Evolutionary conservation across 2,797 vertebrate species (phyloP), one percentile per base, ranked within the genome.

Genomic region (Molossus molossus): DNA sequence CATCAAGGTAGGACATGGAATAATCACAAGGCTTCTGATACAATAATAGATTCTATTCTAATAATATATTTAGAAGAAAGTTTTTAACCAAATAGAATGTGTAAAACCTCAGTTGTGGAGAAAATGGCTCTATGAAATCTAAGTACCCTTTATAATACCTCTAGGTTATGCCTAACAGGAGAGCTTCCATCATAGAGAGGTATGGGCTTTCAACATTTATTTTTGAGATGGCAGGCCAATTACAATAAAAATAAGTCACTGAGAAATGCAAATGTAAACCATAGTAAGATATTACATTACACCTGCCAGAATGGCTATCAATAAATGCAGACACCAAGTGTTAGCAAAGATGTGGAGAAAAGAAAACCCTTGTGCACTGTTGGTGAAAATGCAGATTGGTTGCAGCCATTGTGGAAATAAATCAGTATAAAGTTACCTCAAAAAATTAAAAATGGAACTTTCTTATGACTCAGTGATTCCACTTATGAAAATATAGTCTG

Each of bases 231-330:
- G 45, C 25, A 83, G 62, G 8, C 57, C 25, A 53, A 90, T 53
- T 86, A 85, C 29, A 93, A 86, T 88, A 93, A 77, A 90, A 94
- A 86, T 29, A 18, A 64, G 57, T 60, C 40, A 67, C 67, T 64
- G 14, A 50, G 11, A 50, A 50, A 50, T 50, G 48, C 48, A 50
- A 6, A 50, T 50, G 7, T 8, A 50, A 50, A 50, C 48, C 48
- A 50, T 5, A 50, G 11, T 50, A 50, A 50, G 48, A 50, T 50
- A 50, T 50, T 11, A 50, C 48, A 7, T 50, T 11, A 50, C 48
- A 50, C 48, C 48, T 50, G 48, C 11, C 48, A 50, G 48, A 50
- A 50, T 50, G 48, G 11, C 11, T 50, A 50, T 50, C 48, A 50
- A 50, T 50, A 50, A 50, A 50, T 50, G 11, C 48, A 50, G 11